phyloP scores from a whole-genome alignment of 2,797 vertebrate species.

The Chaenodraco wilsoni region DNA sequence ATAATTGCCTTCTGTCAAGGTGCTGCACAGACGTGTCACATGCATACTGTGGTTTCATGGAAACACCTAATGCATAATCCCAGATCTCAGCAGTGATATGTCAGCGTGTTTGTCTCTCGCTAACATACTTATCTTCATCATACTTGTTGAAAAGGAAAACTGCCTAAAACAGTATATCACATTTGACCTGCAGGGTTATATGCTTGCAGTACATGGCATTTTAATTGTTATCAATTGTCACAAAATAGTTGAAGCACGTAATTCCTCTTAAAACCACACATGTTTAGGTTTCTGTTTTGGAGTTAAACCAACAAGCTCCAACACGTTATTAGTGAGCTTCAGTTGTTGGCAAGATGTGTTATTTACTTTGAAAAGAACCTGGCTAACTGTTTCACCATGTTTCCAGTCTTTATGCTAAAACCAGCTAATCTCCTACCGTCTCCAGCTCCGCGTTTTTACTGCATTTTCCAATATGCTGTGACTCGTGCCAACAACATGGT shows the following conservation, averaged over 20 bases:
- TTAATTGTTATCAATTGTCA: constrained; percentile 17
- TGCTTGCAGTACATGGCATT: neutral
- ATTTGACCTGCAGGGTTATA: neutral
- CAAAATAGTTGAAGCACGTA: neutral
- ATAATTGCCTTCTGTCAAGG: constrained; percentile 52
- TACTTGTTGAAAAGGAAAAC: constrained; percentile 12
- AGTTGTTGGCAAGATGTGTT: neutral
- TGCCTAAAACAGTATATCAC: neutral
- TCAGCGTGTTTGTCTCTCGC: neutral
- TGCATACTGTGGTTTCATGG: constrained; percentile 41
- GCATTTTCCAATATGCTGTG: too few relatives aligned
- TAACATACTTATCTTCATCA: neutral
- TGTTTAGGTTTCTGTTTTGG: constrained; percentile 45
- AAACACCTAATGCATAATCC: constrained; percentile 27
- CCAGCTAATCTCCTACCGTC: too few relatives aligned
- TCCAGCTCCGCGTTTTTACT: too few relatives aligned
- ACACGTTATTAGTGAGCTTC: constrained; percentile 31
- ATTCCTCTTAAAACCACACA: constrained; percentile 41
- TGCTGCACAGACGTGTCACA: constrained; percentile 57
- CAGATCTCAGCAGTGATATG: constrained; percentile 17
- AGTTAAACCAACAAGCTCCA: constrained; percentile 37
- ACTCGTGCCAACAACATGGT: too few relatives aligned
- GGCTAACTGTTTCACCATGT: too few relatives aligned
- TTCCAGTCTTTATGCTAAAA: too few relatives aligned
- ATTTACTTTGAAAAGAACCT: neutral